Evolutionary conservation across 2,113 vertebrate genomes (phyloP).

Genomic region (Sylvietta virens): DNA sequence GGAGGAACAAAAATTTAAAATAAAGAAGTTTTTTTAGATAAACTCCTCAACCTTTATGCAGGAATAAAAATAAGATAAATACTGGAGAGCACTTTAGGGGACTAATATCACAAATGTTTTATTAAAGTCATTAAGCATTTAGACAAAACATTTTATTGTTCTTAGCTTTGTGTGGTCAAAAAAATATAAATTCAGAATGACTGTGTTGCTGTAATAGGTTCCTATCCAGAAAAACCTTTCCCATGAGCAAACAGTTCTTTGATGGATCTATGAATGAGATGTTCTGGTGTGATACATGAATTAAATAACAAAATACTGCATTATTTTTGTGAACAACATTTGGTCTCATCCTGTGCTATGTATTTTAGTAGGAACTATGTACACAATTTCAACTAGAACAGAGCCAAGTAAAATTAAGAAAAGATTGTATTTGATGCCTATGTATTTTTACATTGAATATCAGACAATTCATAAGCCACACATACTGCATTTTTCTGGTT

Average conservation of each 20-base stretch:
- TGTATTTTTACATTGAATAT: background rate
- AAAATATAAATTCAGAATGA: background rate
- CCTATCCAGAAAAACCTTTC: background rate
- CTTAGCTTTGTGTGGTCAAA: background rate
- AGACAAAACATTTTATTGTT: background rate
- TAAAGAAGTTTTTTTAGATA: background rate
- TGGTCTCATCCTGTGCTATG: background rate
- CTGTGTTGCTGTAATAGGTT: background rate
- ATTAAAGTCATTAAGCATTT: background rate
- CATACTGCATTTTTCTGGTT: background rate
- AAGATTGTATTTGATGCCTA: background rate
- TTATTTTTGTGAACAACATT: background rate
- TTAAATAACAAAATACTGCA: background rate
- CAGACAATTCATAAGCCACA: background rate
- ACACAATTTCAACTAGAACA: background rate
- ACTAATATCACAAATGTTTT: background rate
- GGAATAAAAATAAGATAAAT: background rate
- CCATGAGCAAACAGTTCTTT: background rate
- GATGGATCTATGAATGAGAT: background rate
- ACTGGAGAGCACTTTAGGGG: background rate
- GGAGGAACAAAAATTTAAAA: conserved; percentile 11
- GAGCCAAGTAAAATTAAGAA: background rate
- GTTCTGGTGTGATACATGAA: background rate
- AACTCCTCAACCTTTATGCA: background rate
- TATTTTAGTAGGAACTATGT: background rate